Percentiles rank a stretch among this genome's conserved stretches.
These are phyloP conservation scores for Erpobdella octoculata DNA, from an alignment of 2,888 invertebrate species.

Conservation along the genomic window DNA sequence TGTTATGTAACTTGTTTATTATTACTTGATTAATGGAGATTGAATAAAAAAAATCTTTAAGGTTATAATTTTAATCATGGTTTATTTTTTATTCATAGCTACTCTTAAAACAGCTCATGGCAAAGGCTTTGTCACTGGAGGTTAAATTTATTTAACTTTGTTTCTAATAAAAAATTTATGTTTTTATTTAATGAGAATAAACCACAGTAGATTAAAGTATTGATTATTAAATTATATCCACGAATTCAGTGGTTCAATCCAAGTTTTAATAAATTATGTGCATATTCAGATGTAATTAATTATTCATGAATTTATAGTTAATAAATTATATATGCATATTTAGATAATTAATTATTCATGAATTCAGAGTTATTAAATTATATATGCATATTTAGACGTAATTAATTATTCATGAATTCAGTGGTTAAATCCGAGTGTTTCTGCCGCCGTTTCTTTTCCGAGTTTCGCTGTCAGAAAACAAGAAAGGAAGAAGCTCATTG, in stretches of 20 bases:
- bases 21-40: background rate
- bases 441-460: conserved; percentile 3
- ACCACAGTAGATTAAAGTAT: too few relatives aligned
- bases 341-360: too few relatives aligned
- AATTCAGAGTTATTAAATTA: too few relatives aligned
- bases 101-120: conserved; percentile 7
- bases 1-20: background rate
- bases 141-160: background rate
- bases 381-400: too few relatives aligned
- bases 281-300: too few relatives aligned
- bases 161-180: background rate
- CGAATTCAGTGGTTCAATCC: too few relatives aligned
- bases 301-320: background rate
- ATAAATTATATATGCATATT: too few relatives aligned
- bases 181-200: too few relatives aligned
- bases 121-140: conserved; percentile 17
- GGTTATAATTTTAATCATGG: background rate
- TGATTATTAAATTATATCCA: too few relatives aligned
- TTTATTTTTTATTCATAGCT: background rate
- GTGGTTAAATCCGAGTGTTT: conserved; percentile 12
- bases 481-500: background rate
- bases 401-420: background rate
- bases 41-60: background rate
- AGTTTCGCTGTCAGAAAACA: background rate
- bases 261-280: too few relatives aligned